Percentiles rank a stretch among this genome's conserved stretches.
Evolutionary conservation across 53 echinoderm and acorn worm species (phyloP).

Genomic region (Echinarachnius parma): DNA sequence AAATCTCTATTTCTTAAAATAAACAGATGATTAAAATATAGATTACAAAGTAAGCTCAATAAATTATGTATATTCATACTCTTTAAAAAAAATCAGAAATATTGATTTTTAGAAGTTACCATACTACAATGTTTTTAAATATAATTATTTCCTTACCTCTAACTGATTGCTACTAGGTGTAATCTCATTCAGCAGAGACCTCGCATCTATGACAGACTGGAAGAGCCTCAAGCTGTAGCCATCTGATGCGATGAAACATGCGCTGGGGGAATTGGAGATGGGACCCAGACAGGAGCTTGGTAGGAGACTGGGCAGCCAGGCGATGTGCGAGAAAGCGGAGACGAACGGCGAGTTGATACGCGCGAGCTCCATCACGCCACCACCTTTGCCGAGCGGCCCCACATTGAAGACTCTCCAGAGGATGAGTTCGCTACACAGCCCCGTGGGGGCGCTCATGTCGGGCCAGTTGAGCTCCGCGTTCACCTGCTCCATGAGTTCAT

Average conservation of each 20-base stretch:
- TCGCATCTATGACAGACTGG: constrained; percentile 98
- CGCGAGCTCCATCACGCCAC: constrained; percentile 86
- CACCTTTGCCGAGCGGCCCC: constrained; percentile 81
- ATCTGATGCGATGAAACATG: constrained; percentile 94
- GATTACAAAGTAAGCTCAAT: too few relatives aligned
- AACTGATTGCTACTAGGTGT: constrained; percentile 73
- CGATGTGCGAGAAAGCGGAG: constrained; percentile 88
- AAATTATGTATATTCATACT: too few relatives aligned
- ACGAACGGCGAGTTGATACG: constrained; percentile 98
- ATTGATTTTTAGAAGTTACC: too few relatives aligned
- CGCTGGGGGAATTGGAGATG: constrained; percentile 96
- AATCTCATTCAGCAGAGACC: constrained; percentile 90
- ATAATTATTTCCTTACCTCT: too few relatives aligned
- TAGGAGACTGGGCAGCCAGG: constrained; percentile 91
- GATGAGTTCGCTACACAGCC: constrained; percentile 96
- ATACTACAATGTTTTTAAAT: too few relatives aligned
- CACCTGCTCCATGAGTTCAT: constrained; percentile 89
- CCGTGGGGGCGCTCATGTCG: constrained; percentile 97
- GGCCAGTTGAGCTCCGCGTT: constrained; percentile 97
- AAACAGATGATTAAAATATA: too few relatives aligned
- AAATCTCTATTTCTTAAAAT: too few relatives aligned
- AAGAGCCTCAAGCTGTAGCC: constrained; percentile 88
- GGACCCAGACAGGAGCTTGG: constrained; percentile 90
- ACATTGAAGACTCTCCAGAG: constrained; percentile 96
- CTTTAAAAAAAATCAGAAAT: too few relatives aligned